Percentiles rank a stretch among this genome's conserved stretches.
These are phyloP conservation scores for Cylloceria caligata DNA, from an alignment of 2,888 invertebrate genomes.

Conservation along the genomic window DNA sequence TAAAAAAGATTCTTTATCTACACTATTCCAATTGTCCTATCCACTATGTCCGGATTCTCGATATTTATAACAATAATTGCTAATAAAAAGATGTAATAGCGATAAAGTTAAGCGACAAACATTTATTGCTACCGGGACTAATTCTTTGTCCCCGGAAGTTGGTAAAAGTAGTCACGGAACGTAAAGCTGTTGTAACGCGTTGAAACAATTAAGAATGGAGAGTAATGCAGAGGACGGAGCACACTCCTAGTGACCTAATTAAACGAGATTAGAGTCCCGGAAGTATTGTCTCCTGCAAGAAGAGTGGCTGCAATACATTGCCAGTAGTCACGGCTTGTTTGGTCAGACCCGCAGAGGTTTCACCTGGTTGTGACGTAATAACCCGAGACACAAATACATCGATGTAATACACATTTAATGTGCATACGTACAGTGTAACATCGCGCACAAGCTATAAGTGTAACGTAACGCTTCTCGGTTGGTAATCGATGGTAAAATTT, in stretches of 20 bases:
- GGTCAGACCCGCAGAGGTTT: slow-evolving; percentile 56
- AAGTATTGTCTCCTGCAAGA: background rate
- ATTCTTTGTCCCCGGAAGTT: slow-evolving; percentile 26
- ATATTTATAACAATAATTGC: background rate
- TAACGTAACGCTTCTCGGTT: slow-evolving; percentile 45
- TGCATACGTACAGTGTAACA: slow-evolving; percentile 17
- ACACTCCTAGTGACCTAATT: slow-evolving; percentile 34
- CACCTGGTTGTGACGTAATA: slow-evolving; percentile 54
- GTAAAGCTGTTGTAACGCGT: slow-evolving; percentile 1
- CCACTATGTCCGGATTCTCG: background rate
- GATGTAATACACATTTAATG: background rate
- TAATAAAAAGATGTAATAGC: background rate
- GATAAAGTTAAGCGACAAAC: background rate
- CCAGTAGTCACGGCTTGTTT: slow-evolving; percentile 62
- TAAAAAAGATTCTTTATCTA: too few relatives aligned
- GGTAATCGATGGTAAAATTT: slow-evolving; percentile 51
- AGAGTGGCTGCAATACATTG: background rate
- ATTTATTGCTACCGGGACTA: slow-evolving; percentile 6
- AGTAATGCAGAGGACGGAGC: slow-evolving; percentile 4
- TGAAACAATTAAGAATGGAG: slow-evolving; percentile 41
- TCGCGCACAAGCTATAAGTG: slow-evolving; percentile 1
- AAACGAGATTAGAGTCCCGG: slow-evolving; percentile 32
- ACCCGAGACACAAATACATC: slow-evolving; percentile 16
- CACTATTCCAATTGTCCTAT: too few relatives aligned
- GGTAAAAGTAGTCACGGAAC: slow-evolving; percentile 5